Percentiles rank a stretch among this genome's conserved stretches.
Conservation (phyloP, 1,140 invertebrate species). For the Limonius californicus region DNA sequence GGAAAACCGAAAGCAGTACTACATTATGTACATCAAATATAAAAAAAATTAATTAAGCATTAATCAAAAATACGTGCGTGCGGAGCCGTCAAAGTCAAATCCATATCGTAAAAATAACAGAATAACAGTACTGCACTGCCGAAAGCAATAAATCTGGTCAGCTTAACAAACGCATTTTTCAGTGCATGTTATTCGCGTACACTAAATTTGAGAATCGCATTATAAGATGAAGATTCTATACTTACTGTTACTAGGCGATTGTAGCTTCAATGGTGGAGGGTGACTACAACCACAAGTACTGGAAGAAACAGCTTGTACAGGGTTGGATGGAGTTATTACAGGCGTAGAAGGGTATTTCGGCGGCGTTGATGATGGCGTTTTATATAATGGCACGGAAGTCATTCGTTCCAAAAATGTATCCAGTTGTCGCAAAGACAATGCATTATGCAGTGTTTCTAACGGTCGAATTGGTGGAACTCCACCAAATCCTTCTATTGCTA, state of each 20-base stretch:
- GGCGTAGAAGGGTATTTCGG: constrained; percentile 59
- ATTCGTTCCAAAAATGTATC: constrained; percentile 84
- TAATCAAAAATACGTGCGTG: too few species aligned
- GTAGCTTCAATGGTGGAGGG: constrained; percentile 39
- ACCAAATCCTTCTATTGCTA: constrained; percentile 76
- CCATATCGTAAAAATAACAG: too few species aligned
- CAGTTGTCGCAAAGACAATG: constrained; percentile 84
- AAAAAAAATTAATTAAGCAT: too few species aligned
- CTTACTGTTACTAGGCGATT: constrained; percentile 51
- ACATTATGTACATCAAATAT: too few species aligned
- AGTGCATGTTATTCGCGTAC: too few species aligned
- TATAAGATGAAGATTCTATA: too few species aligned
- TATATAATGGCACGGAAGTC: constrained; percentile 64
- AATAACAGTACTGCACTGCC: too few species aligned
- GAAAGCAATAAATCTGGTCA: too few species aligned
- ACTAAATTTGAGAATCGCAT: too few species aligned
- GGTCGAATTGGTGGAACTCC: constrained; percentile 91
- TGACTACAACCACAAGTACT: constrained; percentile 18
- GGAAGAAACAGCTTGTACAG: background rate
- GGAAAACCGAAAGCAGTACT: too few species aligned
- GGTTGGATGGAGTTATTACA: constrained; percentile 50
- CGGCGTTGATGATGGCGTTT: constrained; percentile 67
- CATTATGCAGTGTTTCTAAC: constrained; percentile 93
- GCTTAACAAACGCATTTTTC: too few species aligned
- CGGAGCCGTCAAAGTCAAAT: too few species aligned